phyloP scores from a whole-genome alignment of 2,888 invertebrate species.

The Pseudococcus viburni region DNA sequence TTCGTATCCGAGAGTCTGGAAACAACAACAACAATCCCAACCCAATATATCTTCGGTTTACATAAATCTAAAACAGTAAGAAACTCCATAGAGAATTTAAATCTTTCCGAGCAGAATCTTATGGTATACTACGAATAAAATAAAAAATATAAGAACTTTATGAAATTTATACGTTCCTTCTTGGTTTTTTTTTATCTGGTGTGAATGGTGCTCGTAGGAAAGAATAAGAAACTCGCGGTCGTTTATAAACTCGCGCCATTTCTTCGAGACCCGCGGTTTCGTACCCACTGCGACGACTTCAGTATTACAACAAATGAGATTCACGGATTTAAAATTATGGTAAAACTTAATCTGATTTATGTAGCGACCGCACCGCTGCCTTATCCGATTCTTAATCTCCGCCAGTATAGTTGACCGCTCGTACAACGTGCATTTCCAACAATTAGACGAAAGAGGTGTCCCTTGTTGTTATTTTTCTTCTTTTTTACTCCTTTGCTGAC shows the following conservation, averaged over 20 bases:
- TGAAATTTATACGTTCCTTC: slow-evolving; percentile 34
- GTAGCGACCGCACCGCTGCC: neutral
- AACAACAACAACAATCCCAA: slow-evolving; percentile 20
- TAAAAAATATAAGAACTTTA: slow-evolving; percentile 50
- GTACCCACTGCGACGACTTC: slow-evolving; percentile 26
- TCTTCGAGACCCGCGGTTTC: neutral
- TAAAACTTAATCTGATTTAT: slow-evolving; percentile 59
- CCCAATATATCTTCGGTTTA: slow-evolving; percentile 33
- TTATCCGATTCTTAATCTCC: slow-evolving; percentile 57
- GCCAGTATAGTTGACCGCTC: slow-evolving; percentile 1
- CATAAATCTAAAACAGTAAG: slow-evolving; percentile 62
- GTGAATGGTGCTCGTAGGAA: neutral
- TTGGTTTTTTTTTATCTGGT: slow-evolving; percentile 26
- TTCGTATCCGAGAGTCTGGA: neutral
- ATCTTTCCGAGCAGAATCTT: slow-evolving; percentile 21
- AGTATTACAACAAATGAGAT: slow-evolving; percentile 52
- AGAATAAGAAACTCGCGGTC: neutral
- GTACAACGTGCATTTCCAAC: slow-evolving; percentile 25
- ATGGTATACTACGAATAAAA: neutral
- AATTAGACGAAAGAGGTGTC: slow-evolving; percentile 50
- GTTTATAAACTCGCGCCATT: slow-evolving; percentile 30
- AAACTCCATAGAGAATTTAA: slow-evolving; percentile 52
- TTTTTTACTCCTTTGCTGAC: neutral
- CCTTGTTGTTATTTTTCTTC: neutral
- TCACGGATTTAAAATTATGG: slow-evolving; percentile 59